Evolutionary conservation across 1,140 invertebrate species (phyloP).

Genomic region (Tetraneura akinire): DNA sequence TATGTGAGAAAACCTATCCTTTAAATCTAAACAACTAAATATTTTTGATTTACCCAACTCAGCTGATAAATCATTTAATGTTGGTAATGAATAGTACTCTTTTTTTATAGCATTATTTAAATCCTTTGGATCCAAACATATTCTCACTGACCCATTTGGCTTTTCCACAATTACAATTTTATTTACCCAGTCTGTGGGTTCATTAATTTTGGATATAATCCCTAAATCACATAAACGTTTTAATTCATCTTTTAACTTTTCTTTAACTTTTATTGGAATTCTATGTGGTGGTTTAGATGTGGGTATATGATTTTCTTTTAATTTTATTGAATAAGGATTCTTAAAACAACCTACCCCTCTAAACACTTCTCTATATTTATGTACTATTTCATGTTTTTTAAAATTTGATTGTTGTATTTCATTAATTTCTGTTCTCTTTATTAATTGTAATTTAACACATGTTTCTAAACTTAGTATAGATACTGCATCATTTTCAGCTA

Average conservation of each 20-base stretch:
- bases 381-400: not conserved
- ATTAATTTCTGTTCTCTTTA: not conserved
- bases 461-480: not conserved
- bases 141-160: not conserved
- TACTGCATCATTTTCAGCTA: constrained; percentile 6
- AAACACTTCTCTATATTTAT: not conserved
- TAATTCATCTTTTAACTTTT: not conserved
- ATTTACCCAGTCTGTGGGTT: too few species aligned
- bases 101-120: constrained; percentile 27
- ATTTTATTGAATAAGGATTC: constrained; percentile 6
- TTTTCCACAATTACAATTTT: not conserved
- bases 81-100: constrained; percentile 19
- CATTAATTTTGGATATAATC: not conserved
- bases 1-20: too few species aligned
- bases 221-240: not conserved
- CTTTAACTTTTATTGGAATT: too few species aligned
- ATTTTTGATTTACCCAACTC: too few species aligned
- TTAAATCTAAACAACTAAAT: too few species aligned
- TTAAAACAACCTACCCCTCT: constrained; percentile 13
- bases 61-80: constrained; percentile 14
- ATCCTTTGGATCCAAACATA: constrained; percentile 15
- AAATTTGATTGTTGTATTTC: constrained; percentile 11
- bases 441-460: constrained; percentile 4
- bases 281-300: too few species aligned
- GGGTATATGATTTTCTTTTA: too few species aligned